Evolutionary conservation across 1,140 invertebrate species (phyloP).

Genomic region (Leptinotarsa defecta): DNA sequence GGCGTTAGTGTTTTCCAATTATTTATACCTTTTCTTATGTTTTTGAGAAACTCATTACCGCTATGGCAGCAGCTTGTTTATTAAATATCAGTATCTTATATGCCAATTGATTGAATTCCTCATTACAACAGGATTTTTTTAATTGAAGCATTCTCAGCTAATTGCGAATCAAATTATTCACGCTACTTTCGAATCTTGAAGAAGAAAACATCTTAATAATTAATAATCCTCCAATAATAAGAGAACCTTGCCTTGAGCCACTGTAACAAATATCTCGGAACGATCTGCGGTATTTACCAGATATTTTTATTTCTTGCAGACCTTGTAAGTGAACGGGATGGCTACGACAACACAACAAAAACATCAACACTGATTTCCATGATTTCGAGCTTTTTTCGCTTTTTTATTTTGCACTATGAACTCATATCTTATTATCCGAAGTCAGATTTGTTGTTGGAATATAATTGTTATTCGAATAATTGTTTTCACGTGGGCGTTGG

Average conservation of each 20-base stretch:
- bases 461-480: conserved; percentile 6
- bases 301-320: conserved; percentile 7
- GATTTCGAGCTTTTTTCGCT: neutral
- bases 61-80: too few species aligned
- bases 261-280: conserved; percentile 1
- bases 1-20: too few species aligned
- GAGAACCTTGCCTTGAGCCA: conserved; percentile 7
- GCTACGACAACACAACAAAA: neutral
- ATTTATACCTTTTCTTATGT: too few species aligned
- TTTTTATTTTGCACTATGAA: conserved; percentile 9
- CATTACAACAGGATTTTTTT: too few species aligned
- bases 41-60: too few species aligned
- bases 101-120: too few species aligned
- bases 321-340: conserved; percentile 2
- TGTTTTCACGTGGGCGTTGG: neutral
- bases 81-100: too few species aligned
- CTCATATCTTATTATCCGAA: neutral
- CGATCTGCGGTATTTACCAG: neutral
- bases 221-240: neutral
- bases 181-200: neutral
- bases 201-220: neutral
- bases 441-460: neutral
- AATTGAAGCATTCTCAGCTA: neutral
- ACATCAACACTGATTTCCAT: neutral
- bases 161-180: neutral